Conservation (phyloP, 2,888 invertebrate species). For the Mayetiola destructor region DNA sequence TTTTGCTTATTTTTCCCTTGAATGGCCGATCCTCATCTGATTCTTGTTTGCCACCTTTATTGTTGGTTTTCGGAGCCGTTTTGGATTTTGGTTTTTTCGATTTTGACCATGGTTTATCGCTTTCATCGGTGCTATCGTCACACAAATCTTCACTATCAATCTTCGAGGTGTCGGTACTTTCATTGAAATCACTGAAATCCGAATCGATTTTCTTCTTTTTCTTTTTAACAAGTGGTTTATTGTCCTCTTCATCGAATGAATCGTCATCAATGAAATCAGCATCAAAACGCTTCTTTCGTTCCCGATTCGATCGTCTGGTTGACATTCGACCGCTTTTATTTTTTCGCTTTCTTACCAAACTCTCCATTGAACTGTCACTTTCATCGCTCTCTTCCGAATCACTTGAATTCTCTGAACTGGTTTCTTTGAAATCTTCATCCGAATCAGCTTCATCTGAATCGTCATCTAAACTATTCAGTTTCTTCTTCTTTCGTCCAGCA, state of each 20-base stretch:
- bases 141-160: slow-evolving; percentile 34
- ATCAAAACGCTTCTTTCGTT: slow-evolving; percentile 28
- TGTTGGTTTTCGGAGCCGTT: neutral
- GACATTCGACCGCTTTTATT: slow-evolving; percentile 27
- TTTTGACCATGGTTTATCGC: slow-evolving; percentile 32
- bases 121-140: slow-evolving; percentile 31
- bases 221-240: slow-evolving; percentile 39
- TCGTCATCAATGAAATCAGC: slow-evolving; percentile 38
- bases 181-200: slow-evolving; percentile 44
- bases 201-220: slow-evolving; percentile 31
- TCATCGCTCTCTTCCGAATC: slow-evolving; percentile 39
- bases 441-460: slow-evolving; percentile 66
- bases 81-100: slow-evolving; percentile 22
- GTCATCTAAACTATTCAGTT: slow-evolving; percentile 67
- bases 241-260: slow-evolving; percentile 35
- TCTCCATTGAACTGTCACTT: slow-evolving; percentile 38
- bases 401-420: slow-evolving; percentile 49
- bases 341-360: slow-evolving; percentile 21
- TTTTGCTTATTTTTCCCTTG: slow-evolving; percentile 39
- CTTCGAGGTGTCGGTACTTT: slow-evolving; percentile 39
- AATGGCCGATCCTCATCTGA: slow-evolving; percentile 32
- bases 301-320: slow-evolving; percentile 37
- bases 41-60: slow-evolving; percentile 23
- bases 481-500: slow-evolving; percentile 60
- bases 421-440: slow-evolving; percentile 85